Conservation (phyloP, 2,888 invertebrate genomes). For the Chaetogeoica ovagalla region DNA sequence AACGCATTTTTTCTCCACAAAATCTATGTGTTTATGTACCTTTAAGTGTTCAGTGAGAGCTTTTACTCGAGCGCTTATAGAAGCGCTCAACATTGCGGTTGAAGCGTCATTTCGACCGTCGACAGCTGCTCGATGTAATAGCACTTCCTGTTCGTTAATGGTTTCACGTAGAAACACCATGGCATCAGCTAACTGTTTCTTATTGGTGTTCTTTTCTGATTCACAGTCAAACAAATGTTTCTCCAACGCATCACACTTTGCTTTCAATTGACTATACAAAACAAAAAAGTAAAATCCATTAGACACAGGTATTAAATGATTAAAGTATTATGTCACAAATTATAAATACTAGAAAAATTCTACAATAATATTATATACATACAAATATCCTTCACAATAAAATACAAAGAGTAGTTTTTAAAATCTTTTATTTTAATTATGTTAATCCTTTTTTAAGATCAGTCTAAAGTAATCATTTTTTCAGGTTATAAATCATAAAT, state of each 20-base stretch:
- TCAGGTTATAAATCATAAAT: no score
- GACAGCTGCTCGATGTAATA: constrained; percentile 55
- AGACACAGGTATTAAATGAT: no score
- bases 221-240: constrained; percentile 62
- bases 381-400: no score
- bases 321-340: no score
- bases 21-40: constrained; percentile 26
- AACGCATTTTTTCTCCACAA: not conserved
- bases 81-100: constrained; percentile 55
- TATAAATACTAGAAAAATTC: no score
- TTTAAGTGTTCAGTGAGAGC: constrained; percentile 54
- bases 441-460: no score
- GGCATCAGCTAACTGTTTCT: constrained; percentile 63
- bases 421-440: no score
- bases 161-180: constrained; percentile 64
- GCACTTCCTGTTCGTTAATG: constrained; percentile 63
- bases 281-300: not conserved
- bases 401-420: no score
- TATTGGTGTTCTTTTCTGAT: constrained; percentile 62
- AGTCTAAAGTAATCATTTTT: no score
- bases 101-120: constrained; percentile 43
- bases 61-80: constrained; percentile 54
- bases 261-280: constrained; percentile 51
- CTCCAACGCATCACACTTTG: constrained; percentile 61
- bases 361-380: no score